These are phyloP conservation scores for Cetoscarus ocellatus DNA, from an alignment of 2,797 vertebrate species.

Conservation along the genomic window DNA sequence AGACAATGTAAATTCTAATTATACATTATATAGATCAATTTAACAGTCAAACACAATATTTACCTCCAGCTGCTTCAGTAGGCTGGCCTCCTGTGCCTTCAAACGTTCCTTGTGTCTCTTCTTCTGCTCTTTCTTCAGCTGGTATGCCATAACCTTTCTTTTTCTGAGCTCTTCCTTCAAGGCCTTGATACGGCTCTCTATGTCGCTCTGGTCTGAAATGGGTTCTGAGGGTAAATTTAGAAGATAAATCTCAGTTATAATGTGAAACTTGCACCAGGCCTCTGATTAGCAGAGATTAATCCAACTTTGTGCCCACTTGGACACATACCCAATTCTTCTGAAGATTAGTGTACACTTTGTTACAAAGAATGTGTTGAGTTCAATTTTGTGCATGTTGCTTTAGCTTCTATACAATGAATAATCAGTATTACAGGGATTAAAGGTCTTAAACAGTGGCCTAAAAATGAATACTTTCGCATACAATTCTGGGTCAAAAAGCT, in stretches of 20 bases:
- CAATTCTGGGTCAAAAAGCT: constrained; percentile 17
- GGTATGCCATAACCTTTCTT: constrained; percentile 92
- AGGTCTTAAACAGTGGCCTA: constrained; percentile 31
- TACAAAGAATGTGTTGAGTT: constrained; percentile 49
- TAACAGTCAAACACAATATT: constrained; percentile 35
- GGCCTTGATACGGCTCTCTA: constrained; percentile 93
- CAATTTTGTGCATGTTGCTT: constrained; percentile 22
- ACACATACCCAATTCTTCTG: constrained; percentile 52
- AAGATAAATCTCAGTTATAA: constrained; percentile 61
- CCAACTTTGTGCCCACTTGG: constrained; percentile 61
- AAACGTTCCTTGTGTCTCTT: constrained; percentile 94
- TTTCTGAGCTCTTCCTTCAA: constrained; percentile 94
- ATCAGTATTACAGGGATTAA: constrained; percentile 35
- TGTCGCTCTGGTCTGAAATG: constrained; percentile 95
- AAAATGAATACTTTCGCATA: constrained; percentile 26
- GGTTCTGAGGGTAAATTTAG: constrained; percentile 83
- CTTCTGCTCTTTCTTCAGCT: constrained; percentile 96
- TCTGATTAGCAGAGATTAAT: constrained; percentile 72
- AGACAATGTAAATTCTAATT: too few relatives aligned
- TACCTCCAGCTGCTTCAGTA: constrained; percentile 96
- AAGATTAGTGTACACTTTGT: constrained; percentile 70
- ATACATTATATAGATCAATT: too few relatives aligned
- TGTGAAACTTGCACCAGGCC: constrained; percentile 53
- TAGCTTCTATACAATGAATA: constrained; percentile 35
- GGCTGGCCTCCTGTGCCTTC: constrained; percentile 96